Percentiles rank a stretch among this genome's conserved stretches.
Conservation (phyloP, 2,797 vertebrate species). For the Halcyon badia region DNA sequence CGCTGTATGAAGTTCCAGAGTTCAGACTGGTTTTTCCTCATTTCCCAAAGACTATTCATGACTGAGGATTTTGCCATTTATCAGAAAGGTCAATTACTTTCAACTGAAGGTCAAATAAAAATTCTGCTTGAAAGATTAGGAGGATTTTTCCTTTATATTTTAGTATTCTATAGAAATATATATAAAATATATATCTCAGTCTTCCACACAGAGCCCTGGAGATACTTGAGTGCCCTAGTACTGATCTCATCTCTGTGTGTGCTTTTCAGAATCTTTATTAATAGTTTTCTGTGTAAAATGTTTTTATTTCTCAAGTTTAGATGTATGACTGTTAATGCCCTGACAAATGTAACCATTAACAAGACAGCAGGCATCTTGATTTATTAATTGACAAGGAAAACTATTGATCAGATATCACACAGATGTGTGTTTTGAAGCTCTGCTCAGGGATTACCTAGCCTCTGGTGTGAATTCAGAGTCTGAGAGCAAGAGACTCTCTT, state of each 20-base stretch:
- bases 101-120: neutral
- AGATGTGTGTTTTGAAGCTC: neutral
- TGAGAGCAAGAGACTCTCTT: neutral
- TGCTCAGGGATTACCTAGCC: neutral
- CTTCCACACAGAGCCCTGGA: neutral
- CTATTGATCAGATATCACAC: neutral
- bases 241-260: neutral
- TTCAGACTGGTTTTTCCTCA: conserved; percentile 6
- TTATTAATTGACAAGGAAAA: neutral
- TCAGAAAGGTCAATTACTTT: conserved; percentile 17
- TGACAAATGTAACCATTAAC: neutral
- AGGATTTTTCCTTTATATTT: neutral
- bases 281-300: neutral
- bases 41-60: neutral
- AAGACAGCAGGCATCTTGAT: neutral
- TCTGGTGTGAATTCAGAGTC: neutral
- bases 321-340: neutral
- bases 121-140: neutral
- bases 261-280: neutral
- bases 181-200: neutral
- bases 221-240: neutral
- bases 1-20: neutral
- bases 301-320: neutral
- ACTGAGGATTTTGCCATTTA: neutral
- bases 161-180: neutral